Percentiles rank a stretch among this genome's conserved stretches.
These are phyloP conservation scores for Trichonephila inaurata DNA, from an alignment of 1,140 invertebrate species.

Conservation along the genomic window DNA sequence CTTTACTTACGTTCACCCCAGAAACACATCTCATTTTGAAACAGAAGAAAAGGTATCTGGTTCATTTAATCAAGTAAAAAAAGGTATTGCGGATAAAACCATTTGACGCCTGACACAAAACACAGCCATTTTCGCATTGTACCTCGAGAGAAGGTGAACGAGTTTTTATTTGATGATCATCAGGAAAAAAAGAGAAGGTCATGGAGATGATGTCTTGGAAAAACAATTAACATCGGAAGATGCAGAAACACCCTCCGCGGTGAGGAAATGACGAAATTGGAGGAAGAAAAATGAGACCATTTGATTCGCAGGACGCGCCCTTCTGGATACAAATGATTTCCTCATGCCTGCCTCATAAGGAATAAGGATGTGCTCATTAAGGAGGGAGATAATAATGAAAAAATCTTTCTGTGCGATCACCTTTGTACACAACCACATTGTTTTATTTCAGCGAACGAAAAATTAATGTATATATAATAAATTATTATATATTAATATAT, in stretches of 20 bases:
- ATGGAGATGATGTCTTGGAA: background rate
- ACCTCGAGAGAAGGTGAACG: background rate
- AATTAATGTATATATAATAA: too few relatives aligned
- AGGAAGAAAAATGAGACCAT: background rate
- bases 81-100: too few relatives aligned
- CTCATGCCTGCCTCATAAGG: background rate
- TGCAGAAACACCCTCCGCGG: background rate
- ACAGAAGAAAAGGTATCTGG: too few relatives aligned
- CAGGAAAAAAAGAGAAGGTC: background rate
- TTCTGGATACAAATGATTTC: background rate
- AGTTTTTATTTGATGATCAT: background rate
- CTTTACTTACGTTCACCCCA: too few relatives aligned
- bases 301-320: background rate
- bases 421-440: too few relatives aligned
- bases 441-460: too few relatives aligned
- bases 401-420: too few relatives aligned
- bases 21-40: too few relatives aligned
- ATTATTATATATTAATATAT: too few relatives aligned
- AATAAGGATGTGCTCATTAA: too few relatives aligned
- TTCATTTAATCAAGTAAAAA: too few relatives aligned
- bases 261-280: background rate
- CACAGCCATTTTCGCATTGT: background rate
- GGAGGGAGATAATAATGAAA: too few relatives aligned
- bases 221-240: background rate
- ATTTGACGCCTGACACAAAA: background rate